Base-by-base conservation (phyloP, 2,888 invertebrate genomes). In the Orthosia cruda region DNA sequence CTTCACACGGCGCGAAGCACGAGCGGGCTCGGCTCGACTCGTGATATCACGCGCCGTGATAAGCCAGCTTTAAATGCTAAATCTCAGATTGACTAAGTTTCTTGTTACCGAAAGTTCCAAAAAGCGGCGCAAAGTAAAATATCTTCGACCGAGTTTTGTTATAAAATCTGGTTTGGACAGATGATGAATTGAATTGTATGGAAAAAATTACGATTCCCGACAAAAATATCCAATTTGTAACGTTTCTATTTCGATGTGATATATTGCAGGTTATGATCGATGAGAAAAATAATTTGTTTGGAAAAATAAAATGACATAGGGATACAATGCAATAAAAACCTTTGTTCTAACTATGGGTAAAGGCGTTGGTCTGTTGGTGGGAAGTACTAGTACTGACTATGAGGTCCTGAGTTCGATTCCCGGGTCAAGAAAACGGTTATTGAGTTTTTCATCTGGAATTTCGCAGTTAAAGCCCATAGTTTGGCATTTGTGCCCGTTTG, bases 121-220 rank as follows among this genome's bases (percentile, higher is more conserved):
- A 80, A 64, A 74, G 13, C 13, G 12, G 4, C 32, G n/a, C 32
- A n/a, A 52, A 59, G 15, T 50, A 54, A 59, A 40, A 40, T 55
- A 64, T 69, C 54, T 57, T 64, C 12, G 13, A 49, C 1, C 23
- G 13, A 26, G 20, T 49, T 71, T 66, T 69, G 61, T 52, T 63
- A 32, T 55, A 16, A 50, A 83, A 85, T 83, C 74, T 63, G 55
- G 15, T 18, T 58, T 16, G 3, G 66, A 63, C 68, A 18, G 45
- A 64, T 85, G 83, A 85, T 75, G 55, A 72, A 84, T 83, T 65
- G 74, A 65, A 78, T 67, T 65, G 40, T 67, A 55, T 59, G 23
- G 70, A 16, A 70, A 77, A 64, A 74, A 83, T 74, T 70, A 65
- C 64, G 50, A 45, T 61, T 62, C 23, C 40, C 18, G 20, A 61